Base-by-base conservation (phyloP, 2,113 vertebrate genomes). In the Apaloderma vittatum region DNA sequence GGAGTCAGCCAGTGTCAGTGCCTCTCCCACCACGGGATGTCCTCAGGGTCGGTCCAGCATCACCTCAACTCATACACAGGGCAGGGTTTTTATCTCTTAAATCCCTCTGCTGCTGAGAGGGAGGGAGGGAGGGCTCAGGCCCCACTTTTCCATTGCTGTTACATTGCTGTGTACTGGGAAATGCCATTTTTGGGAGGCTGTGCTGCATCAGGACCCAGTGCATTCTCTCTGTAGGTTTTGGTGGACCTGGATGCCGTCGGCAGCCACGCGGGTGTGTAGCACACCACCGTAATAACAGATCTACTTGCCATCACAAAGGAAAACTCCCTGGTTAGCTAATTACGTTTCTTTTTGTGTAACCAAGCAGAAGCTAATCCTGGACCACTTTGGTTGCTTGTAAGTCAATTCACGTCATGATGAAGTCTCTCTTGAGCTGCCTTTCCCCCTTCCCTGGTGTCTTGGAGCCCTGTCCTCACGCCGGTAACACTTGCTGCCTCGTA, bases 121-220 rank as follows among this genome's bases (percentile, higher is more conserved):
- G 55, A 77, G 40, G n/a, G 22, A 32, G 11, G 51, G 18, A 30
- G 30, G 46, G 30, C 37, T 54, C 55, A 55, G 46, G 14, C 21
- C 30, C 21, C 12, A 5, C 46, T 61, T 59, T 27, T 30, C 79
- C 40, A 3, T 12, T 68, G 45, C 15, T 19, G 1, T 52, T n/a
- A n/a, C 34, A 30, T 34, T 1, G 1, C 27, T 11, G 1, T 7
- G 3, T 52, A 17, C 15, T 1, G 7, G 15, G 43, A 73, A 68
- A 27, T 12, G 54, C 3, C 0, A 34, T 45, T 46, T 34, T 3
- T 3, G 66, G 40, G 40, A 17, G 34, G 59, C 61, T 76, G 58
- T 51, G 55, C 16, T 49, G n/a, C 51, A 19, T 29, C 51, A 27
- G 66, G 29, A 85, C 14, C 30, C 7, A 3, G 7, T 23, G 66